Conservation (phyloP, 2,797 vertebrate species). For the Macropodus opercularis region DNA sequence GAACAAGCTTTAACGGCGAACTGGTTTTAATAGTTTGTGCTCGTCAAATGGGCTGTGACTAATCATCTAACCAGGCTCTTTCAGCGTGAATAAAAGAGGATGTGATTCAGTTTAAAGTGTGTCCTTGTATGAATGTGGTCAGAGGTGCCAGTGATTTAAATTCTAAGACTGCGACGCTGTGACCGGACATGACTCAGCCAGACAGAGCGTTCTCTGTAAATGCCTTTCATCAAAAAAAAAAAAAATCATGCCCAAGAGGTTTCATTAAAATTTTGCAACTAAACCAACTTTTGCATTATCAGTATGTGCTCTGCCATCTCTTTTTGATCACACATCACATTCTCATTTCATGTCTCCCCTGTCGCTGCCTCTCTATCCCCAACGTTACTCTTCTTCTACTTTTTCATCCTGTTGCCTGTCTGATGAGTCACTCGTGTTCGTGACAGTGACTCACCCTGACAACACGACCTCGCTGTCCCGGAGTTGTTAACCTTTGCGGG, state of each 20-base stretch:
- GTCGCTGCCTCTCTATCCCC: slow-evolving; percentile 1
- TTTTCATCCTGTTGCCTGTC: slow-evolving; percentile 42
- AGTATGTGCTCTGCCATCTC: neutral
- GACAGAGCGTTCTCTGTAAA: slow-evolving; percentile 13
- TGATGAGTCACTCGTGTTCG: slow-evolving; percentile 66
- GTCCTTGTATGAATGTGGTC: slow-evolving; percentile 31
- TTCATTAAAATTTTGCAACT: slow-evolving; percentile 30
- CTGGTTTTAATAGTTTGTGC: slow-evolving; percentile 20
- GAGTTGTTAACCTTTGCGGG: slow-evolving; percentile 63
- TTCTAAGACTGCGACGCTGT: slow-evolving; percentile 15
- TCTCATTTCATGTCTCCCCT: slow-evolving; percentile 15
- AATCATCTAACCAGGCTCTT: slow-evolving; percentile 16
- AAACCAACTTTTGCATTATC: slow-evolving; percentile 10
- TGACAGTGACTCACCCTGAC: slow-evolving; percentile 69
- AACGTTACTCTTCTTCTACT: slow-evolving; percentile 51
- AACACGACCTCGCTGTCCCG: slow-evolving; percentile 58
- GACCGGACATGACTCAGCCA: slow-evolving; percentile 46
- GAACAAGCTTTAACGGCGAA: slow-evolving; percentile 15
- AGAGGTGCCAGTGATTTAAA: slow-evolving; percentile 33
- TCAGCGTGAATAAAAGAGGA: slow-evolving; percentile 21
- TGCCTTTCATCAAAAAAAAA: slow-evolving; percentile 12
- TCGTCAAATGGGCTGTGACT: slow-evolving; percentile 38
- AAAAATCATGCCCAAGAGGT: slow-evolving; percentile 10
- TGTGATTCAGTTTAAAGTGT: slow-evolving; percentile 28
- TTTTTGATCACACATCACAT: slow-evolving; percentile 22